phyloP scores from a whole-genome alignment of 2,113 vertebrate genomes.

The Elephantulus edwardii region DNA sequence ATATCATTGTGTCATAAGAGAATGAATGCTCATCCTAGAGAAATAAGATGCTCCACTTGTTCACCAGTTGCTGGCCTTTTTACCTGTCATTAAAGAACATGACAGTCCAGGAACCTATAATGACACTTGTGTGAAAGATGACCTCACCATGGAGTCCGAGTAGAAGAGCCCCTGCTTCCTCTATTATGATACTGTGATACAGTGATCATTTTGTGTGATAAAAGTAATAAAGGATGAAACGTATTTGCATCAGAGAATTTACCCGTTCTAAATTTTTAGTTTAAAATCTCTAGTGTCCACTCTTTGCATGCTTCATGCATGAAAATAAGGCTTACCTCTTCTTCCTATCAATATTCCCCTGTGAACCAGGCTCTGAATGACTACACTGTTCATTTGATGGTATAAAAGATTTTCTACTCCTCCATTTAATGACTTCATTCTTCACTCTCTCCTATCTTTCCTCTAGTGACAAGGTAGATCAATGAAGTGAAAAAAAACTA shows the following conservation, averaged over 20 bases:
- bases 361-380: background rate
- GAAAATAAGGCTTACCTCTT: background rate
- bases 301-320: background rate
- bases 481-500: background rate
- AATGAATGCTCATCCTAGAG: background rate
- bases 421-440: background rate
- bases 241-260: slow-evolving; percentile 16
- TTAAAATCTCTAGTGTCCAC: background rate
- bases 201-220: background rate
- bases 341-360: background rate
- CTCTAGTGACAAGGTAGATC: background rate
- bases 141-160: background rate
- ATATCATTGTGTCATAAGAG: background rate
- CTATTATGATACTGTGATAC: background rate
- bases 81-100: background rate
- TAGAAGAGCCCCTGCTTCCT: background rate
- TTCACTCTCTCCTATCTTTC: background rate
- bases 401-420: background rate
- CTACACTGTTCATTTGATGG: background rate
- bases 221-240: background rate
- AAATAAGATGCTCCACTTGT: background rate
- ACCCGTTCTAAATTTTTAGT: slow-evolving; percentile 11
- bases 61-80: background rate
- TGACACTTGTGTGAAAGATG: background rate
- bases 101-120: background rate